Conservation (phyloP, 1,140 invertebrate genomes). For the Brachionus rubens region DNA sequence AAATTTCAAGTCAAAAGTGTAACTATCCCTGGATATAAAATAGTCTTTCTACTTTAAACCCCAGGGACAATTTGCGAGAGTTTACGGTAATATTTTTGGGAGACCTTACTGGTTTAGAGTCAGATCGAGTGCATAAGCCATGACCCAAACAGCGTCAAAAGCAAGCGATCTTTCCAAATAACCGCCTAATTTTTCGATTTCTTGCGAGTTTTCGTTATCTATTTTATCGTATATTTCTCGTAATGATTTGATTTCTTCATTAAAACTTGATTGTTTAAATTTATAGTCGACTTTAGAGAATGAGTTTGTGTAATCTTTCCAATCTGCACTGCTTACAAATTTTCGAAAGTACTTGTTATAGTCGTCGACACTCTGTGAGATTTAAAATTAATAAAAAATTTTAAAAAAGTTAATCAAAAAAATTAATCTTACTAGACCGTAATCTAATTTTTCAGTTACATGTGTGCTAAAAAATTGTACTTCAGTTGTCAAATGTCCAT, state of each 20-base stretch:
- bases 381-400: constrained; percentile 10
- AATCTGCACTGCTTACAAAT: constrained; percentile 27
- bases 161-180: constrained; percentile 96
- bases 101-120: constrained; percentile 64
- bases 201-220: constrained; percentile 40
- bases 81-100: no score
- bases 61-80: no score
- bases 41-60: no score
- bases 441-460: constrained; percentile 38
- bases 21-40: no score
- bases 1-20: no score
- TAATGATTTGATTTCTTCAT: constrained; percentile 45
- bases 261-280: constrained; percentile 32
- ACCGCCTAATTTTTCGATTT: constrained; percentile 64
- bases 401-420: not conserved
- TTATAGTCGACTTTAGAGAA: constrained; percentile 11
- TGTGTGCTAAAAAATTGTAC: constrained; percentile 61
- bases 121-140: constrained; percentile 92
- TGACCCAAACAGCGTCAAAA: constrained; percentile 97
- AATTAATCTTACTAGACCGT: constrained; percentile 1
- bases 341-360: constrained; percentile 25
- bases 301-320: not conserved
- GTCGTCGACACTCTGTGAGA: constrained; percentile 16
- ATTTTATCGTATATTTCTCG: constrained; percentile 44
- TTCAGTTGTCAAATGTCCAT: constrained; percentile 95